A percentile compares a stretch with the other conserved stretches of the same genome.
Evolutionary conservation across 2,113 vertebrate species (phyloP).

Genomic region (Datnioides undecimradiatus): DNA sequence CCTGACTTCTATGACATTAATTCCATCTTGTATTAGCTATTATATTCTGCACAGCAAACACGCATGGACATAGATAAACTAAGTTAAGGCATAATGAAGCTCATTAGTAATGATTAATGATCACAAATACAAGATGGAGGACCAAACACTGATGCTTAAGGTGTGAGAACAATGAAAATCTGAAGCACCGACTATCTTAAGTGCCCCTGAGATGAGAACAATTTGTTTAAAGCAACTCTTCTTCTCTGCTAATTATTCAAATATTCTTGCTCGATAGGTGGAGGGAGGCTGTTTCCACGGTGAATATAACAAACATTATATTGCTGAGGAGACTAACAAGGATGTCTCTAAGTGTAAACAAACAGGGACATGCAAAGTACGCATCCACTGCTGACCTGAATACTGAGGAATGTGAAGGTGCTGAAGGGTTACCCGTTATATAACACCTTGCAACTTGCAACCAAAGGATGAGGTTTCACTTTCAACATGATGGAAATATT

Average conservation of each 20-base stretch:
- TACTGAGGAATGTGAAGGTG: conserved; percentile 31
- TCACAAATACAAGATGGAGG: conserved; percentile 46
- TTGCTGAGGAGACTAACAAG: conserved; percentile 17
- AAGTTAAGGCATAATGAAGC: conserved; percentile 52
- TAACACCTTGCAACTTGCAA: conserved; percentile 49
- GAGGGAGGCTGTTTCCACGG: not conserved
- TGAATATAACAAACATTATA: conserved; percentile 5
- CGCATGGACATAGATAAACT: conserved; percentile 46
- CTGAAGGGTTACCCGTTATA: conserved; percentile 41
- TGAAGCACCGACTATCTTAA: conserved; percentile 54
- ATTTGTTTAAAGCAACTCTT: conserved; percentile 44
- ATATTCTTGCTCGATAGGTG: conserved; percentile 28
- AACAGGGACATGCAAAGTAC: conserved; percentile 43
- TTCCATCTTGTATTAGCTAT: conserved; percentile 58
- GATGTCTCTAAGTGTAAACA: conserved; percentile 14
- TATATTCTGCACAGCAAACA: conserved; percentile 55
- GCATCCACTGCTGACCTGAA: conserved; percentile 41
- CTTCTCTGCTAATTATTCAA: conserved; percentile 37
- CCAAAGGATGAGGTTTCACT: conserved; percentile 52
- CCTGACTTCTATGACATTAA: conserved; percentile 50
- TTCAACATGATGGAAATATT: conserved; percentile 59
- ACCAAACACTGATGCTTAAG: conserved; percentile 39
- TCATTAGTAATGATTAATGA: conserved; percentile 63
- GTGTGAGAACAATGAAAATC: conserved; percentile 47
- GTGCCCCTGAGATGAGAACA: conserved; percentile 39